Base-by-base conservation (phyloP, 2,888 invertebrate genomes). In the Autographa gamma region DNA sequence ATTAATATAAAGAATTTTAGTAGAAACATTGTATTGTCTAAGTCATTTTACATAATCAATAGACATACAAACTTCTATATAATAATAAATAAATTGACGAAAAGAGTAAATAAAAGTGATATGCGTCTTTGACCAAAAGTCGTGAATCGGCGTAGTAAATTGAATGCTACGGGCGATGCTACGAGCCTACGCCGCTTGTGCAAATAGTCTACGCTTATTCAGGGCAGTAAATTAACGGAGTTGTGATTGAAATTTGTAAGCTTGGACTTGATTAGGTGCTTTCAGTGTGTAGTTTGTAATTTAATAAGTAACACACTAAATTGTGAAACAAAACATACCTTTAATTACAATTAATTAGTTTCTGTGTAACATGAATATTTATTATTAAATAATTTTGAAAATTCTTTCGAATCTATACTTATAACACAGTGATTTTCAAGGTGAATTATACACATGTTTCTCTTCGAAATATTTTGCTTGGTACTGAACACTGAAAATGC, bases 121-220 rank as follows among this genome's bases (percentile, higher is more conserved):
- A n/a, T 25, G 3, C n/a, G n/a, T 48, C n/a, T 48, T 43, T 16
- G 16, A 48, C 48, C 48, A 58, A 67, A 66, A 59, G 54, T 67
- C 43, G 59, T 60, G 69, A 48, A 62, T 38, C 62, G 43, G 18
- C 78, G 81, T 78, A 78, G 79, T 56, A 73, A 60, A 67, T 61
- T 66, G 60, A 69, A 60, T 71, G 76, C 79, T 80, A 80, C 79
- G 63, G 13, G 73, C 64, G 67, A 60, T 73, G 69, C 79, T 74
- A 80, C 79, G 75, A 66, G 66, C 61, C 73, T 81, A 78, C 71
- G 73, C 59, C 60, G 62, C 56, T 69, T 69, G 75, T 71, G 69
- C 18, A 68, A 74, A 79, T 74, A 67, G 73, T 68, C 68, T 74
- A 76, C 79, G 64, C 65, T 73, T 70, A 66, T 79, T 76, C 70